Evolutionary conservation across 1,140 invertebrate species (phyloP), one percentile per base, ranked within the genome.

Genomic region (Dinoponera quadriceps): DNA sequence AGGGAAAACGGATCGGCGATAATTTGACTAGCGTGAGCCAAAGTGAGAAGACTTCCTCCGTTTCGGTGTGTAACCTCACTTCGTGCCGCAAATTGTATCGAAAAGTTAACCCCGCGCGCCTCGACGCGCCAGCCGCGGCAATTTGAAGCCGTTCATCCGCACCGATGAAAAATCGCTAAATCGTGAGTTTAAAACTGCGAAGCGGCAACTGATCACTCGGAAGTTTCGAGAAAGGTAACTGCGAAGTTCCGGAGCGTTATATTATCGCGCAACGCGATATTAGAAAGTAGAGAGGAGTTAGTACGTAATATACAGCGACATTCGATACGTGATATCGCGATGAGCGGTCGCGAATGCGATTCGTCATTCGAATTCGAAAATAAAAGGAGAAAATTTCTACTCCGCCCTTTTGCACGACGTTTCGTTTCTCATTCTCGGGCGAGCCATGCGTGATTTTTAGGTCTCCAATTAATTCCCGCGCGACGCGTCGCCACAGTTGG

Each of bases 91-190:
- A 20, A 75, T 18, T 33, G 27, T 54, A 38, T 49, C 27, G 54
- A 63, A 75, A 54, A 78, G 49, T 78, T 78, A 55, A 78, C 22
- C 7, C 9, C 13, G 13, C 7, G 16, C 13, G 13, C 44, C 0
- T 51, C 22, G 3, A 59, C 44, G 57, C 51, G 33, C n/a, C 22
- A 49, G 33, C 29, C 33, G 74, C 14, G 18, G 14, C 27, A 14
- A n/a, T 59, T 29, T 57, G 57, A 80, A 80, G 20, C 14, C 69
- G 22, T 29, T 59, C 33, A 20, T 69, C 33, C 38, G 59, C 48
- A 20, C 29, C 16, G 18, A 4, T 80, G 65, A 80, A 71, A 80
- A 57, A 80, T 80, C 44, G 65, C 51, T 27, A 59, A 80, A 59
- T 69, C 27, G 51, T 80, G 49, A 69, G 22, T 27, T 80, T 44